Base-by-base conservation (phyloP, 1,140 invertebrate species). In the Camponotus vicinus region DNA sequence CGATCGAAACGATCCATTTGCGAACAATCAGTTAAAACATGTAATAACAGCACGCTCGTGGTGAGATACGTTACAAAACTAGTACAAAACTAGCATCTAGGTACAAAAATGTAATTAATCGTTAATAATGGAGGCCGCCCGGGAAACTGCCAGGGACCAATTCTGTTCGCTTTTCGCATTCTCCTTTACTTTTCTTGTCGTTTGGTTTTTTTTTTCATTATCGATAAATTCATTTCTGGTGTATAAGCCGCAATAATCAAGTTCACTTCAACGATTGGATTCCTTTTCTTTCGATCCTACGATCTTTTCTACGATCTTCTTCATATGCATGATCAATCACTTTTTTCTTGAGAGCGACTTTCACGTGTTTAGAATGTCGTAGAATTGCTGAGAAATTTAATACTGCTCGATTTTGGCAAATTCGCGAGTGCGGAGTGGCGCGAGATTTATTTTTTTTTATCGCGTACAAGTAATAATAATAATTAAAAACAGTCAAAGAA, bases 61-160 rank as follows among this genome's bases (percentile, higher is more conserved):
- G 89, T 93, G 92, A 94, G 92, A 92, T 95, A 95, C 92, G 91
- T 95, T 95, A 95, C 90, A 95, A 95, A 95, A 95, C 94, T 95
- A 95, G 94, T 95, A 95, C 93, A 95, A 95, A 95, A 95, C 94
- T 95, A 95, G 93, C 92, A 92, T 92, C 94, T 95, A 95, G 93
- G 94, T 95, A 95, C 94, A 95, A 95, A 95, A 95, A 93, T 94
- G 91, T 94, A 95, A 94, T 93, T 90, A 94, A 93, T 92, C 79
- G 71, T 94, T 93, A 93, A 93, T 94, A 92, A 94, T 91, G 92
- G 82, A 93, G 91, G 92, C 93, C 93, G 90, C 92, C 91, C 91
- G 89, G 89, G 88, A 93, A 93, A 93, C 90, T 94, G 89, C 89
- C 93, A 93, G 93, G 93, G 92, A 93, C 92, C 91, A 94, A 87